Evolutionary conservation across 2,888 invertebrate genomes (phyloP), one percentile per base, ranked within the genome.

Genomic region (Drosophila prolongata): DNA sequence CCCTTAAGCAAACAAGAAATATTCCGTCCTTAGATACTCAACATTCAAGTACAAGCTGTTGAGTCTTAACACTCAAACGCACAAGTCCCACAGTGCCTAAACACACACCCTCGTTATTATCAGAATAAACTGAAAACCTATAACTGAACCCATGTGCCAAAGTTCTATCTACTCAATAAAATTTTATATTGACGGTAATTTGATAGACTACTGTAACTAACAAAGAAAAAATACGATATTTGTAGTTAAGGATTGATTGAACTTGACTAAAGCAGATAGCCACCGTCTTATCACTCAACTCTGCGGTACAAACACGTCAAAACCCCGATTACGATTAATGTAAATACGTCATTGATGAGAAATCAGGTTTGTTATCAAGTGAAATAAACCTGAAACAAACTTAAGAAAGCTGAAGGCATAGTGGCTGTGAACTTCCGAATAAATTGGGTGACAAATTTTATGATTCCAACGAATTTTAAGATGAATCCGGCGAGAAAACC

Each of bases 381-480:
- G 14, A 50, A 62, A 27, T 8, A 30, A 38, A 55, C 3, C 13
- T 19, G 24, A 30, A 30, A 47, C 13, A 24, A 35, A 24, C n/a
- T 10, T 44, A 72, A 43, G 59, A 65, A 66, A 54, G 60, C 60
- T 19, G 35, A n/a, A n/a, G 53, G 27, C 42, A 37, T 16, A 49
- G 62, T 50, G n/a, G 43, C 38, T 43, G 34, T 35, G 3, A 62
- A 53, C 50, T 85, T 82, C 79, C 76, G 75, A 35, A 44, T 55
- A 73, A 69, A 44, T 52, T 24, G 35, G 84, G 87, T 85, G 85
- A 85, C 76, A 75, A 87, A 87, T 71, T 46, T 68, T 38, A 47
- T 19, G 49, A 24, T 85, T 84, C 89, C 65, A 46, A 6, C 24
- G 79, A 85, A 85, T 50, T 69, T 38, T 3, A 50, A 62, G 64